Evolutionary conservation across 2,888 invertebrate species (phyloP).

Genomic region (Agrilus mali): DNA sequence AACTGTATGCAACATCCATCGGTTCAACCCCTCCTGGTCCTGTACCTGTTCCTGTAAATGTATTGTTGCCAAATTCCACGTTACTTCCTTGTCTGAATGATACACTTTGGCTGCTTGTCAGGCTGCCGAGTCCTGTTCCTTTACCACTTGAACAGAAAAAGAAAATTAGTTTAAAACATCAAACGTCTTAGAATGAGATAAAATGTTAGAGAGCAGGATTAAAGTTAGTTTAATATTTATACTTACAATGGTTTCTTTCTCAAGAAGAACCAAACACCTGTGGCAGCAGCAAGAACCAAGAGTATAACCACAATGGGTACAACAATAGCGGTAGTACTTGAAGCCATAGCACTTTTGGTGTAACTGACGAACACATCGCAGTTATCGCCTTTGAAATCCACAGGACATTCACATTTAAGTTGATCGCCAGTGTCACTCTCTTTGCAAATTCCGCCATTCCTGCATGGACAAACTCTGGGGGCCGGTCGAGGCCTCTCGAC

Average conservation of each 20-base stretch:
- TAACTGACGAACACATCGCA: slow-evolving; percentile 58
- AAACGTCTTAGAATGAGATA: not conserved
- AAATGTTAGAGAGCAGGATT: not conserved
- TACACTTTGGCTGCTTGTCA: slow-evolving; percentile 80
- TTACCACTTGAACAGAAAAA: slow-evolving; percentile 51
- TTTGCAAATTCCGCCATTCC: slow-evolving; percentile 73
- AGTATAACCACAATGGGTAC: slow-evolving; percentile 72
- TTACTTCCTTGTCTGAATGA: slow-evolving; percentile 89
- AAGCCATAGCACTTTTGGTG: slow-evolving; percentile 41
- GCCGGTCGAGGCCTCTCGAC: slow-evolving; percentile 61
- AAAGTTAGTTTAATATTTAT: not conserved
- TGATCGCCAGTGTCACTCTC: slow-evolving; percentile 39
- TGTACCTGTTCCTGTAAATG: slow-evolving; percentile 41
- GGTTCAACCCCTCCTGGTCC: slow-evolving; percentile 41
- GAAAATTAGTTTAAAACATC: slow-evolving; percentile 1
- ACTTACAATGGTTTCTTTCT: slow-evolving; percentile 77
- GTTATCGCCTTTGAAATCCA: slow-evolving; percentile 56
- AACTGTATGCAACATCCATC: slow-evolving; percentile 64
- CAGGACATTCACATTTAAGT: slow-evolving; percentile 58
- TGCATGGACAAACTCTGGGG: slow-evolving; percentile 71
- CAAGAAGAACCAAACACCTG: slow-evolving; percentile 70
- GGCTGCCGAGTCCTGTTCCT: slow-evolving; percentile 61
- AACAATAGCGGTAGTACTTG: slow-evolving; percentile 59
- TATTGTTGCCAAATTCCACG: slow-evolving; percentile 67
- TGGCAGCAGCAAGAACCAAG: slow-evolving; percentile 56